A percentile compares a stretch with the other conserved stretches of the same genome.
Evolutionary conservation across 2,888 invertebrate species (phyloP).

Genomic region (Mythimna ferrago): DNA sequence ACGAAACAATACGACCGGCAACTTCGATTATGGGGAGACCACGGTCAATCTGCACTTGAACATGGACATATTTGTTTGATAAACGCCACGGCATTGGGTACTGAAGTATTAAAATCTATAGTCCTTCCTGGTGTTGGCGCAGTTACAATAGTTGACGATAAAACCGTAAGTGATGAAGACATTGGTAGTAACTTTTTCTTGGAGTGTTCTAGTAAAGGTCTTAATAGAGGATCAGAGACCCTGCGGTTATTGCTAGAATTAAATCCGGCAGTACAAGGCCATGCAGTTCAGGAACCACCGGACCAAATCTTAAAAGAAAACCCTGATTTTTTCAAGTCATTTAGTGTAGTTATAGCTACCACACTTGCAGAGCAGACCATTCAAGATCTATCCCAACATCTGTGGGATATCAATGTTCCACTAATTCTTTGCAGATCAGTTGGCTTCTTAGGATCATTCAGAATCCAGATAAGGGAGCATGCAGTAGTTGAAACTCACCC

Average conservation of each 20-base stretch:
- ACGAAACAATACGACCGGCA: slow-evolving; percentile 95
- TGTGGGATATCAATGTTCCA: slow-evolving; percentile 97
- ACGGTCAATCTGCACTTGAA: slow-evolving; percentile 98
- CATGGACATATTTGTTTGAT: slow-evolving; percentile 97
- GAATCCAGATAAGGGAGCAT: slow-evolving; percentile 96
- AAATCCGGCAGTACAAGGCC: slow-evolving; percentile 98
- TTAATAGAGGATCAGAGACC: slow-evolving; percentile 95
- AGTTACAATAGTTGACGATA: slow-evolving; percentile 98
- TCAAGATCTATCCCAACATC: slow-evolving; percentile 93
- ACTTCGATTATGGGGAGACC: slow-evolving; percentile 99
- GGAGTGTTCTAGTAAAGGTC: slow-evolving; percentile 95
- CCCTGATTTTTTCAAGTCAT: slow-evolving; percentile 96
- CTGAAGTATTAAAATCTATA: slow-evolving; percentile 98
- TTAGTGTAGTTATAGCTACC: slow-evolving; percentile 96
- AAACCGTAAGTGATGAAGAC: slow-evolving; percentile 96
- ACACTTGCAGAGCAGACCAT: slow-evolving; percentile 94
- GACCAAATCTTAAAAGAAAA: slow-evolving; percentile 96
- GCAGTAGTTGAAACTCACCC: slow-evolving; percentile 98
- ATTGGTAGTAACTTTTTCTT: slow-evolving; percentile 99
- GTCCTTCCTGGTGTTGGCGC: slow-evolving; percentile 98
- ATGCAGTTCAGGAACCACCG: slow-evolving; percentile 97
- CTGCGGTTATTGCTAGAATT: slow-evolving; percentile 96
- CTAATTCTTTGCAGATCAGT: slow-evolving; percentile 96
- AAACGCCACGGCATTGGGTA: slow-evolving; percentile 98
- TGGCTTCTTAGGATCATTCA: slow-evolving; percentile 97